These are phyloP conservation scores for Drosophila pectinifera DNA, from an alignment of 1,140 invertebrate species.

Conservation along the genomic window DNA sequence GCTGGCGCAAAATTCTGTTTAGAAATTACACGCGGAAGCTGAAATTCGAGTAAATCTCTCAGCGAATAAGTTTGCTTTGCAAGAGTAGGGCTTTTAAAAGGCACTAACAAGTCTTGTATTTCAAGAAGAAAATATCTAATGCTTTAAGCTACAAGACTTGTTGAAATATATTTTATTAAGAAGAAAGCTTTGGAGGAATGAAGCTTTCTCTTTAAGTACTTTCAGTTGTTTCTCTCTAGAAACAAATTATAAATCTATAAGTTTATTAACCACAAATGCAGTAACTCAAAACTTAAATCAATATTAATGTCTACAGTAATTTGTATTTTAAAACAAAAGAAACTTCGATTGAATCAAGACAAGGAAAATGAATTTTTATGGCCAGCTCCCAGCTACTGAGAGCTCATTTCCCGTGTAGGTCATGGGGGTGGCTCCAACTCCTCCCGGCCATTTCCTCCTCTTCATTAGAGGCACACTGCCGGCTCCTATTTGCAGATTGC, in stretches of 20 bases:
- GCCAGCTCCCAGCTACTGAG: not conserved
- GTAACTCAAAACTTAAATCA: too few species aligned
- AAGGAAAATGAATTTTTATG: not conserved
- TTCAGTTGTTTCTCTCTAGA: too few species aligned
- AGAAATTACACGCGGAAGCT: not conserved
- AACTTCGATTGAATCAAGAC: too few species aligned
- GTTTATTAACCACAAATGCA: too few species aligned
- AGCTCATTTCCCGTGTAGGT: slow-evolving; percentile 13
- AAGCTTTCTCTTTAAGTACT: too few species aligned
- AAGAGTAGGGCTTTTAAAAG: not conserved
- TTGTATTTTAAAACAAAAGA: too few species aligned
- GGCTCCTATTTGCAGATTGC: slow-evolving; percentile 12
- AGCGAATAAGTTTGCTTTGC: not conserved
- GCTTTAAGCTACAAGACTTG: too few species aligned
- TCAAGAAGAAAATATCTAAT: too few species aligned
- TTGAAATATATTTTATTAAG: not conserved
- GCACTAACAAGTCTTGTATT: not conserved
- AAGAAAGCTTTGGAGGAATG: not conserved
- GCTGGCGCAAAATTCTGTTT: not conserved
- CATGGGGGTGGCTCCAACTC: slow-evolving; percentile 1
- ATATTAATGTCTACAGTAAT: too few species aligned
- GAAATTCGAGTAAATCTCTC: not conserved
- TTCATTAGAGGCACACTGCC: slow-evolving; percentile 30
- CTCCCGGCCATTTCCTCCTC: not conserved
- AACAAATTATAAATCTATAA: too few species aligned